Conservation (phyloP, 1,140 invertebrate species). For the Adelges cooleyi region DNA sequence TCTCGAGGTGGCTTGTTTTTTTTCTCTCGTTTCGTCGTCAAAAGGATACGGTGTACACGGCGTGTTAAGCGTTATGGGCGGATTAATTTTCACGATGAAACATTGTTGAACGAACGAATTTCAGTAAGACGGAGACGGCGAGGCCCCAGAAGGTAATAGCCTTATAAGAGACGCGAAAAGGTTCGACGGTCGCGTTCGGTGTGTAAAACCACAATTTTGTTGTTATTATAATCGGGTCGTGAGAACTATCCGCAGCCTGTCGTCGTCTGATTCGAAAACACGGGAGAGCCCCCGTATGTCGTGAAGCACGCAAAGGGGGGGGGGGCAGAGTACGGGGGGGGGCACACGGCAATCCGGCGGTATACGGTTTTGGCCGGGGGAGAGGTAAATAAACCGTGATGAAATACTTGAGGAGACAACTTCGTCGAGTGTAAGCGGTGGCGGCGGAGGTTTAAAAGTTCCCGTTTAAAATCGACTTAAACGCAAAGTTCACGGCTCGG, state of each 20-base stretch:
- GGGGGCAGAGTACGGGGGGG: background rate
- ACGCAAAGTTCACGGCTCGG: constrained; percentile 24
- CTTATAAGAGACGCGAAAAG: no score
- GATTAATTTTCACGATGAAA: no score
- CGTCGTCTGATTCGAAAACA: background rate
- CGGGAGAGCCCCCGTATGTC: background rate
- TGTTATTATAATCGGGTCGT: constrained; percentile 22
- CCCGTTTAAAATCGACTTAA: constrained; percentile 28
- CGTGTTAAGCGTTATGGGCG: no score
- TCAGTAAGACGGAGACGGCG: no score
- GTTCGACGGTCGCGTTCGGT: no score
- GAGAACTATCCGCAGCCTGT: constrained; percentile 19
- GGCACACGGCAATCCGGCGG: background rate
- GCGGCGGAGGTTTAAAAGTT: constrained; percentile 18
- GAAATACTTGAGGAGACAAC: background rate
- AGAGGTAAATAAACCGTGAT: constrained; percentile 4
- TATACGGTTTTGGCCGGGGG: background rate
- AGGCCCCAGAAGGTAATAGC: no score
- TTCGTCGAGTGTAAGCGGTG: background rate
- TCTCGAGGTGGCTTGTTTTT: no score
- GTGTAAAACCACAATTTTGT: constrained; percentile 20
- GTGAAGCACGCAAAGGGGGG: background rate
- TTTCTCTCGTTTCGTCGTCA: no score
- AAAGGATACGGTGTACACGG: no score
- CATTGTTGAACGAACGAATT: no score